Conservation (phyloP, 2,888 invertebrate genomes). For the Unio delphinus region DNA sequence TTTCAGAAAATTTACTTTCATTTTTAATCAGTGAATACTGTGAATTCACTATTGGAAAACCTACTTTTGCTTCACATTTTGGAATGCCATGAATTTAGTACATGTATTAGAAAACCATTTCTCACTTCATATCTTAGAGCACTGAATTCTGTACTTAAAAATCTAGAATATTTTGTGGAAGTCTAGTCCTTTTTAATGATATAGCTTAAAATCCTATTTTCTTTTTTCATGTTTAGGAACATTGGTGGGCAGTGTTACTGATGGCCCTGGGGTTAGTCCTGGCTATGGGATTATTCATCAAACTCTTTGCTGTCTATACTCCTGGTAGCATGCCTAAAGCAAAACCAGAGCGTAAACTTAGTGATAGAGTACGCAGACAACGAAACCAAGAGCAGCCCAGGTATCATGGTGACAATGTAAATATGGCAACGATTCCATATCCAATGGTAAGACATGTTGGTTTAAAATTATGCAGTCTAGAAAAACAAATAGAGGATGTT, state of each 20-base stretch:
- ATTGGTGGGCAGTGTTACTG: constrained; percentile 81
- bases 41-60: no score
- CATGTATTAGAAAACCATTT: no score
- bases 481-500: no score
- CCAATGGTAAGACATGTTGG: constrained; percentile 15
- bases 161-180: no score
- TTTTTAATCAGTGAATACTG: no score
- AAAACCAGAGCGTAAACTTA: constrained; percentile 92
- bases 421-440: constrained; percentile 25
- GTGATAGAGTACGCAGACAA: constrained; percentile 73
- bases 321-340: constrained; percentile 99
- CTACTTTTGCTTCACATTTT: no score
- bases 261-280: constrained; percentile 93
- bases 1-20: no score
- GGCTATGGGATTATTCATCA: constrained; percentile 98
- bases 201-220: constrained; percentile 72
- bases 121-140: no score
- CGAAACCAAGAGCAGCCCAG: constrained; percentile 26
- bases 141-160: no score
- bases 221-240: constrained; percentile 43
- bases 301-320: constrained; percentile 99
- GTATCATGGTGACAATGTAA: background rate
- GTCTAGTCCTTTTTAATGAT: no score
- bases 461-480: no score
- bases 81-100: no score